phyloP scores from a whole-genome alignment of 2,797 vertebrate species.

The Antrozous pallidus region DNA sequence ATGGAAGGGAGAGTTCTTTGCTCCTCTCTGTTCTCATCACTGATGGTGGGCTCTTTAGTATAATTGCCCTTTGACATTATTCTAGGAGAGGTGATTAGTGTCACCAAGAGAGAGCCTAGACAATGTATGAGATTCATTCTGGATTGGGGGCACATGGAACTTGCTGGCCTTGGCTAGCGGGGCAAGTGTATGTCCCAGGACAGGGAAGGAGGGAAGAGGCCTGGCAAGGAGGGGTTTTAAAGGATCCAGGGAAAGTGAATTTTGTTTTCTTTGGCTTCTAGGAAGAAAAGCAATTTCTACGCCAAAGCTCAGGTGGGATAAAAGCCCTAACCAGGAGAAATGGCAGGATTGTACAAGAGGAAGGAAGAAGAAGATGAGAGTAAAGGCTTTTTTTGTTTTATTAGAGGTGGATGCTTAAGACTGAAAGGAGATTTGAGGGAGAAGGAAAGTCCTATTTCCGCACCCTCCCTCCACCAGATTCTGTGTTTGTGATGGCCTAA shows the following conservation, averaged over 20 bases:
- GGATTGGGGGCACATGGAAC: neutral
- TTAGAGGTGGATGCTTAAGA: neutral
- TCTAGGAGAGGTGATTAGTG: neutral
- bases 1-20: neutral
- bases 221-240: neutral
- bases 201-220: neutral
- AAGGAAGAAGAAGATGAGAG: neutral
- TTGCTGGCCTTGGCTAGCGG: neutral
- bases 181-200: neutral
- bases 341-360: neutral
- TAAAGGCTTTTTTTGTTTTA: neutral
- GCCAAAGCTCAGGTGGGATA: no score
- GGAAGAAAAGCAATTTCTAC: neutral
- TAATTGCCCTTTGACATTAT: neutral
- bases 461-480: neutral
- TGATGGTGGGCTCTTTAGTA: neutral
- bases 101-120: neutral
- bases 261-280: neutral
- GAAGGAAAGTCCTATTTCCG: neutral
- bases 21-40: neutral
- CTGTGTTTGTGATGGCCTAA: neutral
- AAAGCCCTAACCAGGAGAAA: neutral
- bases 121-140: neutral
- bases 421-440: neutral
- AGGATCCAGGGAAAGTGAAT: neutral